Conservation (phyloP, 2,797 vertebrate genomes). For the Echeneis naucrates region DNA sequence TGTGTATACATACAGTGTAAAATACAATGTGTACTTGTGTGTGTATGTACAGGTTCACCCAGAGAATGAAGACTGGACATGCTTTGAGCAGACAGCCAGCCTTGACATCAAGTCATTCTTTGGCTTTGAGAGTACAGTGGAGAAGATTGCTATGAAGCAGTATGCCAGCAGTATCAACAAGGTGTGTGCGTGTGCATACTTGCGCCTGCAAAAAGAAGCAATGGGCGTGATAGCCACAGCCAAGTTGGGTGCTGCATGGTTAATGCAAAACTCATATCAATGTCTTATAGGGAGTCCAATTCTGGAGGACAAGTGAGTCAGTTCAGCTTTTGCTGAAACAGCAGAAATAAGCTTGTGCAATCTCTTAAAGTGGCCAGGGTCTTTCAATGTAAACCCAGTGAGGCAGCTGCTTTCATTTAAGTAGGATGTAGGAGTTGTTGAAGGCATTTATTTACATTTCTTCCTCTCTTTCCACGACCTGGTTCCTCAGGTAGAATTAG, state of each 20-base stretch:
- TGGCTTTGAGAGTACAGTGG: conserved; percentile 97
- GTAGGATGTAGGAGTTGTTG: conserved; percentile 2
- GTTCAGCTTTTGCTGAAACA: conserved; percentile 15
- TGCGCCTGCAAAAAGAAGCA: neutral
- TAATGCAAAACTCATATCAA: neutral
- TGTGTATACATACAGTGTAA: conserved; percentile 35
- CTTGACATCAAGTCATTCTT: conserved; percentile 99
- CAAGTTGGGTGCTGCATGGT: too few species aligned
- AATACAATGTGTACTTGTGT: conserved; percentile 15
- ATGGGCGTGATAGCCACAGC: too few species aligned
- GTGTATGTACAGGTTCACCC: conserved; percentile 90
- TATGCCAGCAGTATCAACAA: conserved; percentile 96
- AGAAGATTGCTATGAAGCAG: conserved; percentile 98
- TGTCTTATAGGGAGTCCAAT: conserved; percentile 1
- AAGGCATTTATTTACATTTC: conserved; percentile 3
- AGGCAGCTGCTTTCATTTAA: conserved; percentile 45
- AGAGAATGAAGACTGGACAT: conserved; percentile 98
- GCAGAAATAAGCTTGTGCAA: conserved; percentile 52
- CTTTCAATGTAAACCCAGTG: conserved; percentile 26
- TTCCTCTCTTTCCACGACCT: neutral
- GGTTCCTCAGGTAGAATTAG: neutral
- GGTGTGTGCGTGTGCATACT: conserved; percentile 57
- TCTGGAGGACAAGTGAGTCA: conserved; percentile 23
- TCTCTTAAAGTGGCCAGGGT: conserved; percentile 25
- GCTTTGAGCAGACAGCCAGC: conserved; percentile 96